These are phyloP conservation scores for Poicephalus meyeri DNA, from an alignment of 2,113 vertebrate genomes.

Conservation along the genomic window DNA sequence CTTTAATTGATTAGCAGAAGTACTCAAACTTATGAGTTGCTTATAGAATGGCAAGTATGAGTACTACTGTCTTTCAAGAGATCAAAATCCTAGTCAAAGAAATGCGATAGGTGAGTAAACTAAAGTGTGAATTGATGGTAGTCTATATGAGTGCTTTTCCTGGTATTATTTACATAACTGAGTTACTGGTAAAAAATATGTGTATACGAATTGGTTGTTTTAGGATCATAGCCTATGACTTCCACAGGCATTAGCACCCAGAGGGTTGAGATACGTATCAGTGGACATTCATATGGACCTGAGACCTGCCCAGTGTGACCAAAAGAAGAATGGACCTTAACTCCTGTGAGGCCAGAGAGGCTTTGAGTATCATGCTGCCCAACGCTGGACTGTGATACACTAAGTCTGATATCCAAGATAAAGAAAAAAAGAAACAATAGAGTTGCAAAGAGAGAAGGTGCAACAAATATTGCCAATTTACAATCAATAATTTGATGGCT, in stretches of 20 bases:
- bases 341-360: not conserved
- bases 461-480: not conserved
- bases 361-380: not conserved
- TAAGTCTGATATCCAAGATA: not conserved
- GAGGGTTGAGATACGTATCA: not conserved
- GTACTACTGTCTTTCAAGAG: not conserved
- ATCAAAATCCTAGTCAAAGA: not conserved
- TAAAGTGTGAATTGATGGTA: not conserved
- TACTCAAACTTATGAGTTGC: not conserved
- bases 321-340: not conserved
- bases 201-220: not conserved
- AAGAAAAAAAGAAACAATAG: not conserved
- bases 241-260: not conserved
- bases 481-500: not conserved
- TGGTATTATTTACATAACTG: not conserved
- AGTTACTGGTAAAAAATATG: not conserved
- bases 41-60: not conserved
- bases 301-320: not conserved
- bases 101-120: not conserved
- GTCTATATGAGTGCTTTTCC: not conserved
- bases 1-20: not conserved
- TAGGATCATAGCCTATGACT: not conserved
- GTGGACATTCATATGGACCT: not conserved
- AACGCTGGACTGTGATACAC: not conserved
- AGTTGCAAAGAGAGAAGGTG: not conserved